Conservation (phyloP, 2,113 vertebrate genomes). For the Phalacrocorax pelagicus region DNA sequence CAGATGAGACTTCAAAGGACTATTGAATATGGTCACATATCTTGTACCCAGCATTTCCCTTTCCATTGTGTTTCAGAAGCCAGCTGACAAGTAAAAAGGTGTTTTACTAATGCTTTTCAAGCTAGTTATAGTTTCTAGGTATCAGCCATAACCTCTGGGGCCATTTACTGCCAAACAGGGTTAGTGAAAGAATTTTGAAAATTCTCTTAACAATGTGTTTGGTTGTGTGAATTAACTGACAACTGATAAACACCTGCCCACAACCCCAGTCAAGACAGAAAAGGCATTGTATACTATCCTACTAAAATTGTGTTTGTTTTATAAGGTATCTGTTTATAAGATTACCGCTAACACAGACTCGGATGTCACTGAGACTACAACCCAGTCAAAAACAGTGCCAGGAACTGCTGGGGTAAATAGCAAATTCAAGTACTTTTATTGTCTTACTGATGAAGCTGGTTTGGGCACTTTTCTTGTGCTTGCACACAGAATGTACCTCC, state of each 20-base stretch:
- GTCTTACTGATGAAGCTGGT: neutral
- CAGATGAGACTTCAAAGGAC: neutral
- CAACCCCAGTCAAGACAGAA: neutral
- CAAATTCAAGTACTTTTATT: neutral
- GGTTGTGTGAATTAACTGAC: neutral
- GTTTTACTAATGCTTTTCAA: neutral
- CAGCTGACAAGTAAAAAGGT: neutral
- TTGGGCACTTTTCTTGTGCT: neutral
- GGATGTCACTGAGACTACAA: neutral
- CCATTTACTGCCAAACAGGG: neutral
- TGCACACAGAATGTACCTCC: neutral
- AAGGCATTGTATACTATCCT: neutral
- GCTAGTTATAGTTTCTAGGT: neutral
- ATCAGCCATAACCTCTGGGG: neutral
- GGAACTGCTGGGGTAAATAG: neutral
- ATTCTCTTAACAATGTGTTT: neutral
- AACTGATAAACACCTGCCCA: neutral
- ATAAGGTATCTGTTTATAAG: neutral
- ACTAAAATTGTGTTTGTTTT: neutral
- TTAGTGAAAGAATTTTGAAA: neutral
- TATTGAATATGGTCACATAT: fast-evolving
- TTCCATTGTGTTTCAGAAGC: neutral
- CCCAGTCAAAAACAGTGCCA: neutral
- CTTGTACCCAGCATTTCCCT: neutral
- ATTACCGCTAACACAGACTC: neutral